These are phyloP conservation scores for Tiliqua scincoides DNA, from an alignment of 2,113 vertebrate genomes.

Conservation along the genomic window DNA sequence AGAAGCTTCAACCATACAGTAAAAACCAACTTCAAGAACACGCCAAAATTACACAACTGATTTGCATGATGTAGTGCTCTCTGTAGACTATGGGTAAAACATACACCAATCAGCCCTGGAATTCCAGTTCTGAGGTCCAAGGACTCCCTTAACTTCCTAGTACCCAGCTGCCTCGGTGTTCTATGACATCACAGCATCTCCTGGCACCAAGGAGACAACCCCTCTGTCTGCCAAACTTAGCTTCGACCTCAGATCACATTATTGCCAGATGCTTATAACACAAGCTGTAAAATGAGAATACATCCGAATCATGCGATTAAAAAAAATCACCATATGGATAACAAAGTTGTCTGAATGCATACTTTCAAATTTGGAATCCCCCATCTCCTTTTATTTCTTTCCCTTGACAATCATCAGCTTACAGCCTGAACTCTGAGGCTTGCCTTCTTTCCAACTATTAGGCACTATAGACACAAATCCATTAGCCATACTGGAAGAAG, in stretches of 20 bases:
- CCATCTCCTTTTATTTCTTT: neutral
- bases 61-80: neutral
- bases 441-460: neutral
- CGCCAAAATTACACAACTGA: neutral
- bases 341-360: neutral
- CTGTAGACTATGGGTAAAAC: neutral
- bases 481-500: neutral
- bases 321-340: neutral
- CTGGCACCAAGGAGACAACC: neutral
- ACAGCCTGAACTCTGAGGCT: too few relatives aligned
- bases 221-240: neutral
- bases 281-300: neutral
- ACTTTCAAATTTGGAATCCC: too few relatives aligned
- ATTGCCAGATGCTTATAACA: neutral
- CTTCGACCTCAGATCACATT: neutral
- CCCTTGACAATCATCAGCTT: neutral
- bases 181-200: neutral
- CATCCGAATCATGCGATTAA: neutral
- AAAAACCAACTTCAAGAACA: neutral
- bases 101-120: neutral
- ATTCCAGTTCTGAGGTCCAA: neutral
- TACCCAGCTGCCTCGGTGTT: neutral
- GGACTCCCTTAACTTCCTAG: neutral
- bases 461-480: neutral
- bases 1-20: neutral